phyloP scores from a whole-genome alignment of 2,797 vertebrate species.

The Bryconaethiops microstoma region DNA sequence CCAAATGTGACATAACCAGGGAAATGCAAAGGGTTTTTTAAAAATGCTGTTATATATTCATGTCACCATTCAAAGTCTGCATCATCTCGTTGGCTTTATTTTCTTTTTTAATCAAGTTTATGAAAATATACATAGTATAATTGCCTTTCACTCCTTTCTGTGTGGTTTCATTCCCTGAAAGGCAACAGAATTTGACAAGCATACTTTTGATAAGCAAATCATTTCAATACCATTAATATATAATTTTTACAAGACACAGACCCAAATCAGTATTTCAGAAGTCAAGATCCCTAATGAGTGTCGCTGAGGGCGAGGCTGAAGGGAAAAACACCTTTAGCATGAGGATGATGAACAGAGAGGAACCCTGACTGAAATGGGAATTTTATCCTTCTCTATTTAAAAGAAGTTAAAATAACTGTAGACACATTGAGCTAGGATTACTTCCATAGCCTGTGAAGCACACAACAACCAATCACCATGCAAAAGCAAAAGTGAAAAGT shows the following conservation, averaged over 20 bases:
- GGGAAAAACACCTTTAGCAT: not conserved
- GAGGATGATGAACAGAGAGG: not conserved
- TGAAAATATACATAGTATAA: not conserved
- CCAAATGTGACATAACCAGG: slow-evolving; percentile 39
- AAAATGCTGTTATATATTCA: not conserved
- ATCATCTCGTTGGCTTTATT: not conserved
- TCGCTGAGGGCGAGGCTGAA: not conserved
- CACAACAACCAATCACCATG: too few relatives aligned
- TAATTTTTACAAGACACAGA: too few relatives aligned
- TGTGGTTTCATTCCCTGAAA: not conserved
- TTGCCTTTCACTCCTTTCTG: not conserved
- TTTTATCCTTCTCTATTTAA: not conserved
- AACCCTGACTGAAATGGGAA: not conserved
- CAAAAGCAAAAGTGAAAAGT: not conserved
- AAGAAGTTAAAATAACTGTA: too few relatives aligned
- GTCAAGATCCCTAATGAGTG: not conserved
- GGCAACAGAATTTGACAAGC: not conserved
- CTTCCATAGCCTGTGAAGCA: too few relatives aligned
- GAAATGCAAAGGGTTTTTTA: not conserved
- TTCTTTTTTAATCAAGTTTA: not conserved
- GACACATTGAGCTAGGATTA: too few relatives aligned
- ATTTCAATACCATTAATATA: not conserved
- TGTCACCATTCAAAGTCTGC: not conserved
- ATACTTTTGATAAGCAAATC: too few relatives aligned
- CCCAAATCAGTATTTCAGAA: not conserved